A percentile compares a stretch with the other conserved stretches of the same genome.
Conservation (phyloP, 2,797 vertebrate species). For the Enoplosus armatus region DNA sequence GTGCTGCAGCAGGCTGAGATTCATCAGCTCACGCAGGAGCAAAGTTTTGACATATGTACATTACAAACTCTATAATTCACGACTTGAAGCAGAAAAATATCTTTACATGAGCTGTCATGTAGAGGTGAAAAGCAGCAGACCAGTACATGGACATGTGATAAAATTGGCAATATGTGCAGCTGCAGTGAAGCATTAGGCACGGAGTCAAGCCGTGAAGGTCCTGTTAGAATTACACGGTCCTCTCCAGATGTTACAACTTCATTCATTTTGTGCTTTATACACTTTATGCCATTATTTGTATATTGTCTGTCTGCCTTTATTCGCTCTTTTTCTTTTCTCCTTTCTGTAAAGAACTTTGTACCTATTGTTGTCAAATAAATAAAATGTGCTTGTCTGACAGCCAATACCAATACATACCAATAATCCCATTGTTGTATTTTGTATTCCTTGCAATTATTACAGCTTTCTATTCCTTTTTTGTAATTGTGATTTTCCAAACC, state of each 20-base stretch:
- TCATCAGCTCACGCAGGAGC: not conserved
- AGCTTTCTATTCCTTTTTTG: not conserved
- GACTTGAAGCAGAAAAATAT: not conserved
- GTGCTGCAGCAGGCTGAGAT: no score
- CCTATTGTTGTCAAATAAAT: not conserved
- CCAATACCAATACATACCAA: not conserved
- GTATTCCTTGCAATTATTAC: not conserved
- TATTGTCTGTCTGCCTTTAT: not conserved
- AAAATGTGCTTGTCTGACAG: not conserved
- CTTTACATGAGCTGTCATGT: not conserved
- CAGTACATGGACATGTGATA: not conserved
- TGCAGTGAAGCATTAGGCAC: not conserved
- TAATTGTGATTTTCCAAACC: not conserved
- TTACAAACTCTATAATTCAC: not conserved
- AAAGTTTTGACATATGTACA: not conserved
- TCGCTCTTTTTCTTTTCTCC: not conserved
- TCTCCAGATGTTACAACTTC: not conserved
- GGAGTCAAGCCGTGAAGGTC: not conserved
- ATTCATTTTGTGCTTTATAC: not conserved
- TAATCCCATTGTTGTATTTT: not conserved
- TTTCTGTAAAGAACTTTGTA: not conserved
- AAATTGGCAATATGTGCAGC: constrained; percentile 1
- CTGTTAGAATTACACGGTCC: not conserved
- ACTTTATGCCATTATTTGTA: not conserved
- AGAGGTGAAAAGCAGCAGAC: not conserved